A percentile compares a stretch with the other conserved stretches of the same genome.
These are phyloP conservation scores for Diarsia brunnea DNA, from an alignment of 2,888 invertebrate species.

Conservation along the genomic window DNA sequence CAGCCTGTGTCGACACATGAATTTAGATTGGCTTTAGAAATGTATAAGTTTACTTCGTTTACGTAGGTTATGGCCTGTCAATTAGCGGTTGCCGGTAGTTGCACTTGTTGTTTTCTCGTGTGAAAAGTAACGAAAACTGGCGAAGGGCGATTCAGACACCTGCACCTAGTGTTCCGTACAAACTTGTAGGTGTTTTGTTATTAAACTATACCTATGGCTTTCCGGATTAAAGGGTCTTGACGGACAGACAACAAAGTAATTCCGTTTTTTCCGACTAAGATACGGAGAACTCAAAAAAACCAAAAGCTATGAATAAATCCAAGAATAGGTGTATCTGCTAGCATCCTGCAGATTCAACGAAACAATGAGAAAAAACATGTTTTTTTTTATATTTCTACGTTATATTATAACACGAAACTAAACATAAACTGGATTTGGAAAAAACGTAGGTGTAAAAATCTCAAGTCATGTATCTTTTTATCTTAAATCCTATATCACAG, in stretches of 20 bases:
- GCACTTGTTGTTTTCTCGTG: not conserved
- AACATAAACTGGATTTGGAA: not conserved
- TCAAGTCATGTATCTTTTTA: not conserved
- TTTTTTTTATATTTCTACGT: too few relatives aligned
- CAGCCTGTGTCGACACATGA: slow-evolving; percentile 38
- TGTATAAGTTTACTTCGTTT: slow-evolving; percentile 48
- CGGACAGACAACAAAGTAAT: too few relatives aligned
- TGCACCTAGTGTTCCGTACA: not conserved
- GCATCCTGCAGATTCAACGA: too few relatives aligned
- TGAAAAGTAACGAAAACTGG: not conserved
- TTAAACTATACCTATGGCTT: too few relatives aligned
- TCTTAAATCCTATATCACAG: not conserved
- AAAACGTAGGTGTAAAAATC: not conserved
- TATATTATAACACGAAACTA: not conserved
- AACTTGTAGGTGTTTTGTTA: not conserved
- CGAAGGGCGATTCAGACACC: not conserved
- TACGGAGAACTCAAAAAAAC: too few relatives aligned
- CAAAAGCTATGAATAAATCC: too few relatives aligned
- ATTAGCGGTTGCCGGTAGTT: slow-evolving; percentile 1
- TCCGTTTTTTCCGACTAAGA: too few relatives aligned
- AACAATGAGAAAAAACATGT: too few relatives aligned
- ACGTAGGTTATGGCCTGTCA: not conserved
- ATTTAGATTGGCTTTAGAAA: slow-evolving; percentile 64
- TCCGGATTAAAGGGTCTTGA: too few relatives aligned
- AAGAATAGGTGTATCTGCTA: too few relatives aligned